Evolutionary conservation across 2,113 vertebrate species (phyloP), one percentile per base, ranked within the genome.

Genomic region (Falcunculus frontatus): DNA sequence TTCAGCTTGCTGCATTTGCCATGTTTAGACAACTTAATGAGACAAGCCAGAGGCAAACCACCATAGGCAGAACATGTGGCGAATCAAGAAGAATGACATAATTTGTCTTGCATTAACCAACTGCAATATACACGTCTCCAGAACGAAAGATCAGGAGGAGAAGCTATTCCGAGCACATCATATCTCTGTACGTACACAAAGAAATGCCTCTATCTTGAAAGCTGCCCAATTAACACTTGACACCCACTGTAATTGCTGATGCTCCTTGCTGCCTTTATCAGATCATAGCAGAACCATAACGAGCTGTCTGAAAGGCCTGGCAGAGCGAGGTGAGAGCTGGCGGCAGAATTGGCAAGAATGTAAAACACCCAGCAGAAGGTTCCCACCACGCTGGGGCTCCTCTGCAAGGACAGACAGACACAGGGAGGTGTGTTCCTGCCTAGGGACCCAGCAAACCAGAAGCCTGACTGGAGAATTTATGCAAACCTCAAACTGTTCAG

Each of bases 171-270:
- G 10, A 86, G 90, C 96, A 93, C 86, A 10, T 94, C 95, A 72
- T 32, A 75, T 84, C 93, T 84, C 46, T 69, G 80, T 89, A 93
- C 11, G 3, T 79, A 92, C 94, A 93, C 86, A 93, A 92, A 95
- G 96, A 90, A 87, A 96, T 55, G 90, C 92, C 94, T 95, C 90
- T 87, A 42, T 92, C 93, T 82, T 68, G 88, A 94, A 96, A 93
- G 95, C 73, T 87, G 83, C 93, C 96, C 95, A 94, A 96, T 97
- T 97, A 97, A 96, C 96, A 94, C 88, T 87, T 95, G 96, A 97
- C 96, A 96, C 83, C 57, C 68, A 22, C 80, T 72, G 86, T 95
- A 96, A 96, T 90, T 90, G 95, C 90, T 44, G 86, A 75, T 84
- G 95, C 85, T 96, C 96, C 86, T 92, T 72, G 60, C 86, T 89